Base-by-base conservation (phyloP, 1,140 invertebrate genomes). In the Meloidogyne exigua region DNA sequence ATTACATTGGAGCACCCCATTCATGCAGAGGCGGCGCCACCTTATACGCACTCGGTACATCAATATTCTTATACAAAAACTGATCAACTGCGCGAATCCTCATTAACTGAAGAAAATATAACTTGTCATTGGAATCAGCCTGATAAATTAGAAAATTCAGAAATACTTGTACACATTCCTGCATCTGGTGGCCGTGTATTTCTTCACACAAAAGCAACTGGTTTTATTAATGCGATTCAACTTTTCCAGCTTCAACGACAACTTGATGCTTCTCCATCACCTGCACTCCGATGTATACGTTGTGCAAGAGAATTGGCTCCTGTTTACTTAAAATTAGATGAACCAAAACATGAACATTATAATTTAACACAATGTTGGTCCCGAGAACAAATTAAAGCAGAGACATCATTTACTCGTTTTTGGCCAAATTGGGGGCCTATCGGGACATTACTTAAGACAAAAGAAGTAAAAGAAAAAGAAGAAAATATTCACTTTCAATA, bases 171-270 rank as follows among this genome's bases (percentile, higher is more conserved):
- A 10, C 42, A 42, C 25, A 80, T 84, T n/a, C 68, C 82, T 18
- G 28, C 75, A 42, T 72, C 79, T 63, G 83, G 84, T 32, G 82
- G 82, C 18, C 66, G 42, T 15, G 62, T 79, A 66, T 68, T 67
- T 13, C 76, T 85, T 26, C 44, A 67, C 15, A 73, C 81, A 25
- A 81, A 80, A 70, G 76, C 83, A 12, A 72, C 70, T 75, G 68
- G 78, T 15, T 70, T 79, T 28, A 73, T 79, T 57, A 66, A 42
- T 2, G 74, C 66, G 18, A 68, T 65, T 21, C 62, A 81, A 21
- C 15, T 44, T 0, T 82, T 80, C 49, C 28, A 83, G 1, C 64
- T 81, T 25, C 42, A 42, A 32, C 70, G 67, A 68, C 26, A 28
- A n/a, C 62, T 76, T n/a, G 79, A 83, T 64, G 21, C 67, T 21